phyloP scores from a whole-genome alignment of 2,888 invertebrate species.

The Liopterus haemorrhoidalis region DNA sequence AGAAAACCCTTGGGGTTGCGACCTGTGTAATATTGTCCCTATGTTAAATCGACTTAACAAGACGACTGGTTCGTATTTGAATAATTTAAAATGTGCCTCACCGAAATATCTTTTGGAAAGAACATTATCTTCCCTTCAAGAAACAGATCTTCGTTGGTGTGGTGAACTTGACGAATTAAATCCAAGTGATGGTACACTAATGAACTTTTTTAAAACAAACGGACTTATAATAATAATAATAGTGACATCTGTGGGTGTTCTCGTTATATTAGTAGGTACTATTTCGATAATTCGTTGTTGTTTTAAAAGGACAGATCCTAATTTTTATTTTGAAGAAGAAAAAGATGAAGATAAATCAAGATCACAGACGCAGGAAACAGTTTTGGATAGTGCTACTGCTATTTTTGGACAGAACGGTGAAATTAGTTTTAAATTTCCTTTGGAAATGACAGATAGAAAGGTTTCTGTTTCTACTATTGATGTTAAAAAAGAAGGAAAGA shows the following conservation, averaged over 20 bases:
- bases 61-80: constrained; percentile 48
- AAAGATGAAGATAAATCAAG: constrained; percentile 42
- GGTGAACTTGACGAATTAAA: constrained; percentile 37
- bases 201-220: constrained; percentile 45
- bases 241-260: constrained; percentile 46
- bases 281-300: constrained; percentile 50
- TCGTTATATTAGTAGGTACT: constrained; percentile 46
- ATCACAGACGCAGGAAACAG: constrained; percentile 39
- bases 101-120: constrained; percentile 53
- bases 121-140: constrained; percentile 41
- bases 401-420: constrained; percentile 46
- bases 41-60: constrained; percentile 54
- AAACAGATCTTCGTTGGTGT: constrained; percentile 46
- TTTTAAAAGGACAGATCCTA: constrained; percentile 62
- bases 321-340: constrained; percentile 69
- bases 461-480: constrained; percentile 45
- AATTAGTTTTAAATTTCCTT: constrained; percentile 55
- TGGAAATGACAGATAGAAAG: constrained; percentile 40
- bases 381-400: constrained; percentile 41
- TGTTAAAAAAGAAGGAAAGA: constrained; percentile 44
- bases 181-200: constrained; percentile 21
- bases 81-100: constrained; percentile 53
- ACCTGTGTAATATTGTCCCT: constrained; percentile 56
- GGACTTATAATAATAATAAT: constrained; percentile 46
- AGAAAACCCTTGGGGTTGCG: constrained; percentile 65